phyloP scores from a whole-genome alignment of 2,888 invertebrate genomes.

The Calliphora vomitoria region DNA sequence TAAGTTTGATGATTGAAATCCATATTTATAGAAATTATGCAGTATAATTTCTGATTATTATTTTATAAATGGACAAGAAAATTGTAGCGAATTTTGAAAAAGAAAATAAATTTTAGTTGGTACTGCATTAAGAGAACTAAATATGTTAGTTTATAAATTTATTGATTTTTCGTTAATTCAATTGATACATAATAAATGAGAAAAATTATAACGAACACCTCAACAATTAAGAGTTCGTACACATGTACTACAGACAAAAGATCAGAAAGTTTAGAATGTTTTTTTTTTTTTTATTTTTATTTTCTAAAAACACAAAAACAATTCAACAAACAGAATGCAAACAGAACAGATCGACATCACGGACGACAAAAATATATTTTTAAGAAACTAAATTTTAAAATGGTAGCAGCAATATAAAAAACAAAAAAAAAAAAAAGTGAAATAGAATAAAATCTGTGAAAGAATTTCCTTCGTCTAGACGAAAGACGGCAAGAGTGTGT shows the following conservation, averaged over 20 bases:
- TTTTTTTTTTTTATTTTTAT: conserved; percentile 16
- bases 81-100: too few relatives aligned
- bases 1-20: too few relatives aligned
- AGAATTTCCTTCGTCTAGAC: conserved; percentile 74
- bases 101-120: too few relatives aligned
- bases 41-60: too few relatives aligned
- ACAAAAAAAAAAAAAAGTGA: conserved; percentile 52
- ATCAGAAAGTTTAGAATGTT: conserved; percentile 24
- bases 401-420: conserved; percentile 47
- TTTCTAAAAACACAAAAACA: conserved; percentile 36
- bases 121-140: too few relatives aligned
- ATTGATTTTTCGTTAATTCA: too few relatives aligned
- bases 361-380: conserved; percentile 64
- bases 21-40: too few relatives aligned
- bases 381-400: conserved; percentile 59
- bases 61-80: too few relatives aligned
- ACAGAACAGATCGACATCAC: conserved; percentile 54
- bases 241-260: conserved; percentile 7
- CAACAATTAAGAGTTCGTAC: not conserved
- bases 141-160: too few relatives aligned
- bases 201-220: not conserved
- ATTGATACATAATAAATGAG: too few relatives aligned
- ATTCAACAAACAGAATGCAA: conserved; percentile 42
- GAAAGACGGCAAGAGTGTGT: conserved; percentile 64
- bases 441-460: conserved; percentile 67